Conservation (phyloP, 1,140 invertebrate species). For the Adelges cooleyi region DNA sequence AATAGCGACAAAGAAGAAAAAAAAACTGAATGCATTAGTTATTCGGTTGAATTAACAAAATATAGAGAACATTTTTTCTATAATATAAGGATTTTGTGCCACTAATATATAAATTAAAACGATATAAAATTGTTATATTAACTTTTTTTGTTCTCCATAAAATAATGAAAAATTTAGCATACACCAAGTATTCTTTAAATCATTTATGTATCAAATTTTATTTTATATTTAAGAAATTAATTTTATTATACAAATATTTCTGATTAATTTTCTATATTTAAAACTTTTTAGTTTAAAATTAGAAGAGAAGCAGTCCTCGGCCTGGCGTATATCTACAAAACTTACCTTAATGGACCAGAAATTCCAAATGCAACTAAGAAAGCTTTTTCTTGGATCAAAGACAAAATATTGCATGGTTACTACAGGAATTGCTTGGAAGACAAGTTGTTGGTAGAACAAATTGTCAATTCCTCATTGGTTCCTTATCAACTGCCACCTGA, state of each 20-base stretch:
- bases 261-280: not conserved
- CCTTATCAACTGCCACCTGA: conserved; percentile 77
- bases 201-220: too few relatives aligned
- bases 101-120: too few relatives aligned
- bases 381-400: conserved; percentile 91
- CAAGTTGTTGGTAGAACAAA: conserved; percentile 75
- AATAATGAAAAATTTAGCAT: not conserved
- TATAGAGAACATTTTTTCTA: too few relatives aligned
- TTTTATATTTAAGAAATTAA: too few relatives aligned
- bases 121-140: too few relatives aligned
- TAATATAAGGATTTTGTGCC: too few relatives aligned
- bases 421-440: conserved; percentile 68
- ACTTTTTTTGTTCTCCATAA: too few relatives aligned
- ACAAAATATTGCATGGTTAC: conserved; percentile 91
- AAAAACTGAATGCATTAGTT: too few relatives aligned
- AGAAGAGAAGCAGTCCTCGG: conserved; percentile 88
- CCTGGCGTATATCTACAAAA: conserved; percentile 86
- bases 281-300: conserved; percentile 68
- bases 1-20: too few relatives aligned
- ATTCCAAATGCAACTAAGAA: conserved; percentile 75
- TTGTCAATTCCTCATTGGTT: conserved; percentile 91
- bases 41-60: too few relatives aligned
- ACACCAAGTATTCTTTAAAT: not conserved
- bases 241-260: too few relatives aligned
- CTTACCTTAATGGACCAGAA: conserved; percentile 70